Conservation (phyloP, 2,113 vertebrate genomes). For the Dicaeum eximium region DNA sequence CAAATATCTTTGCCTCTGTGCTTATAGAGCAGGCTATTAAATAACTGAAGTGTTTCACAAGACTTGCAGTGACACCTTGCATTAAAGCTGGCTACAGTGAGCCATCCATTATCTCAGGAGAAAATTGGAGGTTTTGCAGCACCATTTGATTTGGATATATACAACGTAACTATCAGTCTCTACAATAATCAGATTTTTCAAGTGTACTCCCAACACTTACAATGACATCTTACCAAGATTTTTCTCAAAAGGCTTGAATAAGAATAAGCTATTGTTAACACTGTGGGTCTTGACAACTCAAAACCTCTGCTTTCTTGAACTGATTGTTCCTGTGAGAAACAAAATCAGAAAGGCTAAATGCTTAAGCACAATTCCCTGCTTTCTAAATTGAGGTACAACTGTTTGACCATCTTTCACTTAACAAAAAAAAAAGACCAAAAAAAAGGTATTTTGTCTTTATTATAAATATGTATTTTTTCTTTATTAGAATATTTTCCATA, state of each 20-base stretch:
- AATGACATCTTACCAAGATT: background rate
- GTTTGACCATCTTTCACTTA: background rate
- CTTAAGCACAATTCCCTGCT: background rate
- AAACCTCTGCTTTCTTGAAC: background rate
- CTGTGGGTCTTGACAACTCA: background rate
- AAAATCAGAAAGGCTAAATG: background rate
- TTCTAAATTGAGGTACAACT: background rate
- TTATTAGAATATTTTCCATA: background rate
- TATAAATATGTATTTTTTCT: background rate
- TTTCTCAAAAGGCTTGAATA: constrained; percentile 5
- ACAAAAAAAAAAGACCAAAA: background rate
- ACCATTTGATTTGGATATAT: background rate
- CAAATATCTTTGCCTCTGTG: background rate
- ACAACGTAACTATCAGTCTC: background rate
- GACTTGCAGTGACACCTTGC: background rate
- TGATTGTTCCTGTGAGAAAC: background rate
- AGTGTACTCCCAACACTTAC: background rate
- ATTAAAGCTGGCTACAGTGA: background rate
- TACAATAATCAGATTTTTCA: background rate
- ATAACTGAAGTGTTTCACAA: background rate
- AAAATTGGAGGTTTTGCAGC: background rate
- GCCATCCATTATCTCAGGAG: background rate
- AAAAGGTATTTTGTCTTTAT: background rate
- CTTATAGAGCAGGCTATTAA: background rate
- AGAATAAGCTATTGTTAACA: background rate